Percentiles rank a stretch among this genome's conserved stretches.
phyloP scores from a whole-genome alignment of 1,140 invertebrate genomes.

The Drosophila novamexicana region DNA sequence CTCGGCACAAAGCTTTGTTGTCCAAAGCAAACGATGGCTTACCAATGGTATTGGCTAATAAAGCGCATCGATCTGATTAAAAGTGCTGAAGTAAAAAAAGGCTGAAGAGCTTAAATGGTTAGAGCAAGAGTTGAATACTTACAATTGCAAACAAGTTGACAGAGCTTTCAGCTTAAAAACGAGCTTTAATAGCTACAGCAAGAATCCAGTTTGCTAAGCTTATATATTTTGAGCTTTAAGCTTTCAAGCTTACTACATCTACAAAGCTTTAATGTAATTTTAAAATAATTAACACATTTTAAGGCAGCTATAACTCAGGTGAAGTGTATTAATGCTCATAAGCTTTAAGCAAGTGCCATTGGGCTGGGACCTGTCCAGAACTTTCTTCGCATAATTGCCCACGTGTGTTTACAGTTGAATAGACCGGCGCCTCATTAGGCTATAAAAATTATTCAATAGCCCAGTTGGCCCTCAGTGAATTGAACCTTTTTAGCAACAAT shows the following conservation, averaged over 20 bases:
- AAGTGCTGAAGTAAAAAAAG: not conserved
- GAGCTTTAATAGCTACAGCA: too few species aligned
- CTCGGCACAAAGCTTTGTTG: not conserved
- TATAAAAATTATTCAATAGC: conserved; percentile 40
- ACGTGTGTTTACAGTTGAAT: conserved; percentile 65
- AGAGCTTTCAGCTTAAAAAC: not conserved
- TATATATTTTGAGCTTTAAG: too few species aligned
- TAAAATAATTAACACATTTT: too few species aligned
- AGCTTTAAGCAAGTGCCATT: conserved; percentile 12
- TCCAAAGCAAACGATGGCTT: not conserved
- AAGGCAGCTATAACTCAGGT: too few species aligned
- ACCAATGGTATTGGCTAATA: conserved; percentile 21
- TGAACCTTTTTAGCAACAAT: conserved; percentile 37
- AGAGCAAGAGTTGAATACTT: not conserved
- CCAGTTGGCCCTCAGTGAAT: conserved; percentile 16
- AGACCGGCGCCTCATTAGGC: conserved; percentile 32
- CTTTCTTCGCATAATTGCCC: conserved; percentile 62
- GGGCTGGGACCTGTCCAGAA: not conserved
- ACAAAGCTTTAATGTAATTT: too few species aligned
- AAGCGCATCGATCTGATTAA: not conserved
- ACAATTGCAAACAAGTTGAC: too few species aligned
- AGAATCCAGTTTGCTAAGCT: too few species aligned
- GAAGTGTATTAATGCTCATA: not conserved
- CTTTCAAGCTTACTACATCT: too few species aligned
- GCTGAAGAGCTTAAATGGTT: not conserved